These are phyloP conservation scores for Myocastor coypus DNA, from an alignment of 2,113 vertebrate species.

Conservation along the genomic window DNA sequence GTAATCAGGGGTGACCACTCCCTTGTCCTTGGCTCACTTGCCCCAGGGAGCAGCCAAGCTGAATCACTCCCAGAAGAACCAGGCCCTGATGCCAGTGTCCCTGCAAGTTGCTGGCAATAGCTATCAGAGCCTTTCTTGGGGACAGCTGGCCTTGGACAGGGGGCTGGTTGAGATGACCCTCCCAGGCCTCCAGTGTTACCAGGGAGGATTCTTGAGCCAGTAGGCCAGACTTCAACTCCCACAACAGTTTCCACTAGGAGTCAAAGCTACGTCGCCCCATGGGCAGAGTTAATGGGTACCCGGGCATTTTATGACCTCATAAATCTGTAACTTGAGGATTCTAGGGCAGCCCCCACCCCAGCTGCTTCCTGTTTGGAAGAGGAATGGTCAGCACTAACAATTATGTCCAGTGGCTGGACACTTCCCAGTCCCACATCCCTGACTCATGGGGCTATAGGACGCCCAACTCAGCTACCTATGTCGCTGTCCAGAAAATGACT, in stretches of 20 bases:
- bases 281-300: conserved; percentile 74
- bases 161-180: background rate
- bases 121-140: conserved; percentile 32
- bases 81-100: conserved; percentile 40
- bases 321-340: conserved; percentile 74
- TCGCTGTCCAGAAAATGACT: conserved; percentile 21
- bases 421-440: conserved; percentile 57
- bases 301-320: conserved; percentile 73
- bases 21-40: conserved; percentile 67
- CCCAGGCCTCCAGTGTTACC: background rate
- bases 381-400: conserved; percentile 74
- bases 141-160: conserved; percentile 31
- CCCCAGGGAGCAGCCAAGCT: conserved; percentile 65
- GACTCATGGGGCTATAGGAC: conserved; percentile 60
- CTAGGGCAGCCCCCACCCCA: conserved; percentile 70
- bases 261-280: conserved; percentile 23
- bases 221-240: conserved; percentile 13
- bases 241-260: background rate
- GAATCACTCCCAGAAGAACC: conserved; percentile 66
- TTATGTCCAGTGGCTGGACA: conserved; percentile 74
- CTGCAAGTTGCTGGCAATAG: conserved; percentile 48
- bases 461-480: conserved; percentile 35
- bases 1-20: conserved; percentile 60
- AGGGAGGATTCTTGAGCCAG: conserved; percentile 30
- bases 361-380: conserved; percentile 82